Percentiles rank a stretch among this genome's conserved stretches.
phyloP scores from a whole-genome alignment of 2,797 vertebrate genomes.

The Protonibea diacanthus region DNA sequence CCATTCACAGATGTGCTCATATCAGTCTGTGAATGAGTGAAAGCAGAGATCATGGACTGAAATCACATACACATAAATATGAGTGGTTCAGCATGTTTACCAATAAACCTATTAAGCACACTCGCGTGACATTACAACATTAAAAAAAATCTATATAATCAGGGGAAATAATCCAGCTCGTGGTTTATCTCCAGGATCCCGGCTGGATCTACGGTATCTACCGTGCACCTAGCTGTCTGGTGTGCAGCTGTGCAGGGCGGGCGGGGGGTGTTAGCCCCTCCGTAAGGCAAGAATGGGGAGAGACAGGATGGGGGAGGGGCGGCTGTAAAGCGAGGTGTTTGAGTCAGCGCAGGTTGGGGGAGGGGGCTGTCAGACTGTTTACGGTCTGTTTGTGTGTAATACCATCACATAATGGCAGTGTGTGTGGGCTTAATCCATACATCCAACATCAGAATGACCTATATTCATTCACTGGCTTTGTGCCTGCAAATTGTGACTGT shows the following conservation, averaged over 20 bases:
- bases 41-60: no score
- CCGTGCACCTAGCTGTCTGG: background rate
- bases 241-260: conserved; percentile 20
- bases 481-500: conserved; percentile 9
- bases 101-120: conserved; percentile 26
- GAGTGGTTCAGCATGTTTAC: conserved; percentile 1
- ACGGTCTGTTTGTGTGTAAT: conserved; percentile 57
- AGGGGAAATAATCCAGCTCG: conserved; percentile 32
- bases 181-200: background rate
- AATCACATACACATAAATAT: conserved; percentile 21
- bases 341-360: conserved; percentile 39
- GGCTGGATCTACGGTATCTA: background rate
- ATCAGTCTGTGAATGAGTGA: conserved; percentile 58
- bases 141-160: conserved; percentile 19
- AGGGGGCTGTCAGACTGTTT: conserved; percentile 59
- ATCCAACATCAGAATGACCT: conserved; percentile 48
- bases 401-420: conserved; percentile 47
- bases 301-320: conserved; percentile 29
- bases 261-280: conserved; percentile 2
- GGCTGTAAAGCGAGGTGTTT: conserved; percentile 5
- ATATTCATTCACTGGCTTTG: conserved; percentile 30
- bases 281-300: conserved; percentile 17
- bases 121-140: background rate
- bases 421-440: conserved; percentile 55
- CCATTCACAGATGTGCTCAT: conserved; percentile 58